Evolutionary conservation across 2,113 vertebrate species (phyloP).

Genomic region (Mormyrus lacerda): DNA sequence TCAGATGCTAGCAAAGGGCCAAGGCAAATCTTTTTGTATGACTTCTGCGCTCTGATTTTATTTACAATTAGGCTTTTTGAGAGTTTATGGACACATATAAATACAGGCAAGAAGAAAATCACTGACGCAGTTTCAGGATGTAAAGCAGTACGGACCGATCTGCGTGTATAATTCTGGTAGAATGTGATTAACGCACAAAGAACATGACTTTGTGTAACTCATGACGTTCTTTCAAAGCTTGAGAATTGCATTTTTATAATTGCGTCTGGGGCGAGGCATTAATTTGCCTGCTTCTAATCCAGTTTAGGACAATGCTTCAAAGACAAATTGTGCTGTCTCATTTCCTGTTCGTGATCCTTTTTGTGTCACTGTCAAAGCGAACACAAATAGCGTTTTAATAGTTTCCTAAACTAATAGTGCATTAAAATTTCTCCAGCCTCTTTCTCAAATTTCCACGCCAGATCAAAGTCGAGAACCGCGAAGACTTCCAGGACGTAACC

Average conservation of each 20-base stretch:
- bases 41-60: background rate
- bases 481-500: constrained; percentile 90
- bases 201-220: background rate
- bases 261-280: background rate
- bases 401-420: background rate
- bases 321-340: background rate
- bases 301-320: background rate
- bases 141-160: background rate
- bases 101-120: background rate
- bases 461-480: constrained; percentile 93
- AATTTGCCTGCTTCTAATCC: background rate
- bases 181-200: background rate
- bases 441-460: constrained; percentile 36
- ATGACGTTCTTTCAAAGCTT: background rate
- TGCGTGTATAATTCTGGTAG: background rate
- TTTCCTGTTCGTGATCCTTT: background rate
- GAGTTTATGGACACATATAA: background rate
- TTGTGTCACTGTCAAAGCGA: background rate
- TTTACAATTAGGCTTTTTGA: background rate
- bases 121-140: background rate
- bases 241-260: background rate
- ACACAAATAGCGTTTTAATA: background rate
- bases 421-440: background rate
- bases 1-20: background rate
- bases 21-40: background rate